Evolutionary conservation across 2,113 vertebrate species (phyloP).

Genomic region (Gymnocephalus cernua): DNA sequence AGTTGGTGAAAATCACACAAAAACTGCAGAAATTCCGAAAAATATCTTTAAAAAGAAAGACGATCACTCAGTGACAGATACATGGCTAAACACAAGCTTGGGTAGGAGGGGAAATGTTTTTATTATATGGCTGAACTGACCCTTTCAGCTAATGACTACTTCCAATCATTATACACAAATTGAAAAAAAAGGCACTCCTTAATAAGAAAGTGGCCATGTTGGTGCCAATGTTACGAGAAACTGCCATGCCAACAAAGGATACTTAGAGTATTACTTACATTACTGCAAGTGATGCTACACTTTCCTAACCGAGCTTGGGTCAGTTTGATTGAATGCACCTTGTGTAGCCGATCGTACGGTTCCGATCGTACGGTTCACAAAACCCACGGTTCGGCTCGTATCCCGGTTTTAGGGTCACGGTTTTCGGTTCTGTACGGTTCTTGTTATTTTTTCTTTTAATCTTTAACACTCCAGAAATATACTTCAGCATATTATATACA

Average conservation of each 20-base stretch:
- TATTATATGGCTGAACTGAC: neutral
- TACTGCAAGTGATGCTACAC: constrained; percentile 10
- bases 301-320: constrained; percentile 23
- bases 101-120: neutral
- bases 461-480: too few relatives aligned
- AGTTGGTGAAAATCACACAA: neutral
- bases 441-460: too few relatives aligned
- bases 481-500: too few relatives aligned
- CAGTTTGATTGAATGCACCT: constrained; percentile 35
- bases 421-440: too few relatives aligned
- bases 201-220: neutral
- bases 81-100: neutral
- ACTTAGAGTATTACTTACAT: neutral
- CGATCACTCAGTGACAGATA: neutral
- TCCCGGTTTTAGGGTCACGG: too few relatives aligned
- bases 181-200: constrained; percentile 1
- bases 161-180: neutral
- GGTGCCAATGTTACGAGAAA: neutral
- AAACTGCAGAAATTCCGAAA: too few relatives aligned
- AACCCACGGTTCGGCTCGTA: too few relatives aligned
- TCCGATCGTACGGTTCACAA: too few relatives aligned
- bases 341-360: neutral
- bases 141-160: neutral
- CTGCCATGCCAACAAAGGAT: neutral
- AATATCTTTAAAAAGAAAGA: too few relatives aligned